Base-by-base conservation (phyloP, 2,797 vertebrate genomes). In the Sorex maritimensis region DNA sequence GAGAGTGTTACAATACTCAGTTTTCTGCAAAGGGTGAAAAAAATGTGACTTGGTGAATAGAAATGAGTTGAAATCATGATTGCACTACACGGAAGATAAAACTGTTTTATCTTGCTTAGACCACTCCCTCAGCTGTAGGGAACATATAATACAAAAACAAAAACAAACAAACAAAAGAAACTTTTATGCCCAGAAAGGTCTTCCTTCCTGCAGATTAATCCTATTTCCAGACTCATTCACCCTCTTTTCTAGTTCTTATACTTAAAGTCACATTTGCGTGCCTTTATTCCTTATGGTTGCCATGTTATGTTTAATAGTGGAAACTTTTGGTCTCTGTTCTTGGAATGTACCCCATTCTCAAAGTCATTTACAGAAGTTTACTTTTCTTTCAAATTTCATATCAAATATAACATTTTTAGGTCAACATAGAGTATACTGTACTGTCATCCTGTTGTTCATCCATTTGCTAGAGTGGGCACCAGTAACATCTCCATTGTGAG, bases 141-240 rank as follows among this genome's bases (percentile, higher is more conserved):
- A 5, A 44, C 41, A 44, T 44, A 44, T 44, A 44, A 44, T 34
- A 44, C 41, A 44, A 44, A 44, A 44, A 44, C 41, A 44, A 44
- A 44, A 44, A 44, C 41, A 63, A 86, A 67, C 14, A 72, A 55
- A 68, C 65, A 89, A 1, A 17, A 89, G 72, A 87, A 46, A 52
- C 0, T 30, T 44, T 17, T 7, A 65, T 41, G 4, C 52, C 2
- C 23, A 34, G 13, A 78, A 86, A 71, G 0, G 0, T 5, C 15
- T 72, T 74, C 2, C 2, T 23, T 74, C 14, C 10, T 49, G 17
- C 67, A n/a, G 19, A 3, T 1, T 80, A 30, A 61, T 52, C 2
- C 26, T 17, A 17, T 71, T 30, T 46, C 0, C 10, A 69, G 19
- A 0, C 4, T 71, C 9, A 24, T 3, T 30, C 5, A 46, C 0